phyloP scores from a whole-genome alignment of 2,888 invertebrate species.

The Drosophila formosana region DNA sequence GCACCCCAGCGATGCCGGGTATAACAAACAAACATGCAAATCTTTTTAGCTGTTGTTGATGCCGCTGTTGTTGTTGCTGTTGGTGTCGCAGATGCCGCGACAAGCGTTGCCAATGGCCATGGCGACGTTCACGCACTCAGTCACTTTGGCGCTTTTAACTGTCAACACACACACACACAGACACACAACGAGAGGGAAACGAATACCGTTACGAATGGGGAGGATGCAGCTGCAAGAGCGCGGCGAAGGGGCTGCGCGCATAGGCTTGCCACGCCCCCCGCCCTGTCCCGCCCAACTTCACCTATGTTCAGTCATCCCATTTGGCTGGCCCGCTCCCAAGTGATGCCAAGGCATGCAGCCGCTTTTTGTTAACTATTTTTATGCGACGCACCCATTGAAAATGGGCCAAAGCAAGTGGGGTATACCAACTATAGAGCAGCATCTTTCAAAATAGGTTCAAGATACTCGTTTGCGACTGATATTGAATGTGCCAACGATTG shows the following conservation, averaged over 20 bases:
- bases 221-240: conserved; percentile 16
- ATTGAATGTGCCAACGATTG: too few species aligned
- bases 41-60: conserved; percentile 60
- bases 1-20: not conserved
- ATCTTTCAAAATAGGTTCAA: too few species aligned
- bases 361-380: conserved; percentile 9
- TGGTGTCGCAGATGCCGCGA: conserved; percentile 49
- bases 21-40: conserved; percentile 53
- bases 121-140: conserved; percentile 63
- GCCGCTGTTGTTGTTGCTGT: conserved; percentile 30
- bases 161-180: conserved; percentile 52
- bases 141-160: conserved; percentile 72
- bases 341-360: not conserved
- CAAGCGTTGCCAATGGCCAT: conserved; percentile 42
- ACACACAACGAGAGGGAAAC: conserved; percentile 27
- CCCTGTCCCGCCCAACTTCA: not conserved
- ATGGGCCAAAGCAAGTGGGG: not conserved
- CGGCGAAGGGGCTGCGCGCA: not conserved
- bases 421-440: too few species aligned
- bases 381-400: conserved; percentile 7
- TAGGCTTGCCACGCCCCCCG: not conserved
- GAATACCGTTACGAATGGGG: conserved; percentile 5
- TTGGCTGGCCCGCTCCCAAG: not conserved
- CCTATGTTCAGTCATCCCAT: not conserved
- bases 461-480: too few species aligned